Conservation (phyloP, 2,888 invertebrate genomes). For the Macrophya alboannulata region DNA sequence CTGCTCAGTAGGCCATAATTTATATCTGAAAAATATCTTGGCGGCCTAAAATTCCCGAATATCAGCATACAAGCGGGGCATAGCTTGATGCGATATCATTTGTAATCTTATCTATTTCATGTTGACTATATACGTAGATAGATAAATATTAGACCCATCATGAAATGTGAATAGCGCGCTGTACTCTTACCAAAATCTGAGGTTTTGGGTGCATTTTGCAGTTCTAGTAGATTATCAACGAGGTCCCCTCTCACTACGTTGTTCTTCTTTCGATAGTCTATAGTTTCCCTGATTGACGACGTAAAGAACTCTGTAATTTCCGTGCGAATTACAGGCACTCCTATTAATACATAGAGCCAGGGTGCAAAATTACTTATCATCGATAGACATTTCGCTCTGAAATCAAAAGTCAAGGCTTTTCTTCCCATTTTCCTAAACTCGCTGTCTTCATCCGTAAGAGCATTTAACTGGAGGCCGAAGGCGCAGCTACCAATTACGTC, state of each 20-base stretch:
- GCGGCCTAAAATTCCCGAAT: too few species aligned
- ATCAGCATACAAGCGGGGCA: too few species aligned
- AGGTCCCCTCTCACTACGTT: conserved; percentile 79
- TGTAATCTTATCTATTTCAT: background rate
- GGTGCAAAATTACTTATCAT: conserved; percentile 59
- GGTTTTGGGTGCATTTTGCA: conserved; percentile 66
- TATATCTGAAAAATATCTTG: too few species aligned
- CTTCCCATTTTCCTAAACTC: conserved; percentile 75
- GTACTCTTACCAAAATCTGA: conserved; percentile 57
- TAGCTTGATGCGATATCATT: too few species aligned
- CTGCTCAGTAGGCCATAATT: too few species aligned
- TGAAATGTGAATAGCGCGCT: background rate
- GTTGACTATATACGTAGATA: background rate
- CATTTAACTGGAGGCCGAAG: conserved; percentile 78
- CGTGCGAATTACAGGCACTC: conserved; percentile 62
- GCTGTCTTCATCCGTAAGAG: conserved; percentile 72
- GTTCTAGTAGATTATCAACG: conserved; percentile 77
- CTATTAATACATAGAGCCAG: conserved; percentile 64
- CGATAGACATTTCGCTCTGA: conserved; percentile 43
- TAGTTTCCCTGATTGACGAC: conserved; percentile 71
- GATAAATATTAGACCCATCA: background rate
- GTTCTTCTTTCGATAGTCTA: conserved; percentile 76
- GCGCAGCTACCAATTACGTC: conserved; percentile 79
- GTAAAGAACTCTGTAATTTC: conserved; percentile 73
- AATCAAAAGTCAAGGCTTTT: conserved; percentile 65